Evolutionary conservation across 2,113 vertebrate species (phyloP), one percentile per base, ranked within the genome.

Genomic region (Hippocampus comes): DNA sequence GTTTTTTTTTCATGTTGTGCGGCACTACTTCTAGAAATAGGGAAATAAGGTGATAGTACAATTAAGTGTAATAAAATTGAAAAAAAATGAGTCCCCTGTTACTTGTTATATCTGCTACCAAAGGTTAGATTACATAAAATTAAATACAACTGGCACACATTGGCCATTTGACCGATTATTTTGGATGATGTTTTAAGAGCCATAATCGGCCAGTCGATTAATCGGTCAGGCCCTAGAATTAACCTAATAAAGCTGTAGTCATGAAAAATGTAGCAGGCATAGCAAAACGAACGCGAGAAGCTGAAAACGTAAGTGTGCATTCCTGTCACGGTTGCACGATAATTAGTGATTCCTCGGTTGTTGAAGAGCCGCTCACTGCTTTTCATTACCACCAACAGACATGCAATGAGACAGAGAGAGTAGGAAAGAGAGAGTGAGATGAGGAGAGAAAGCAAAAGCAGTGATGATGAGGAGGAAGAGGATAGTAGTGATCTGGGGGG

Each of bases 351-450:
- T 88, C 91, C 91, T 91, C 92, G 84, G 89, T 89, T 92, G 87
- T 90, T 92, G 90, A 94, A 94, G 92, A 91, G 88, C 91, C 90
- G 89, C 86, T 94, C 87, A 90, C 90, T 53, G 68, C 89, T 91
- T 91, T 93, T 94, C 92, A 94, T 93, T 93, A 94, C 84, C 86
- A 89, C 91, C 92, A 92, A 92, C 90, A 91, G 92, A 89, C 88
- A 83, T 78, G 85, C 78, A 90, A 89, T 78, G 89, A 88, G 86
- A 85, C 42, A 27, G 79, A 84, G 67, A 63, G 83, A 64, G 67
- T 48, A 71, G 53, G 71, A 27, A 63, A 55, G 77, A 38, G 63
- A 17, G 38, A 11, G 43, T 42, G 30, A 9, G 70, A 38, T 64
- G 46, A 34, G 68, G 60, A 65, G 67, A 71, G 72, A 56, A 76